phyloP scores from a whole-genome alignment of 2,113 vertebrate species.

The Leucoraja erinaceus region DNA sequence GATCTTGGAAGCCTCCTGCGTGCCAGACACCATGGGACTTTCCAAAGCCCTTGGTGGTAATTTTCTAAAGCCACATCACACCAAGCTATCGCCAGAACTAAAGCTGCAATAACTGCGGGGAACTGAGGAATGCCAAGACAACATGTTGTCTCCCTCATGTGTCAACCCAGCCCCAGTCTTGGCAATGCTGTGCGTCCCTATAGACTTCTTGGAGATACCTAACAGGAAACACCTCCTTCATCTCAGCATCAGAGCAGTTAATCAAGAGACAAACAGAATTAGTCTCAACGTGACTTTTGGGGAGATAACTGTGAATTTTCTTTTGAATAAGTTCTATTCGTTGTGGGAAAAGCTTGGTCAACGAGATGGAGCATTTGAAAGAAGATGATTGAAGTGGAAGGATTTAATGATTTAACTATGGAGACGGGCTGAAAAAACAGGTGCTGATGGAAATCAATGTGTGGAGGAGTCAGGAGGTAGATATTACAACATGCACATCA shows the following conservation, averaged over 20 bases:
- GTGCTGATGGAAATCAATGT: not conserved
- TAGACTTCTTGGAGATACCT: not conserved
- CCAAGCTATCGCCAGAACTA: not conserved
- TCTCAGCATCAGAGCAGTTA: not conserved
- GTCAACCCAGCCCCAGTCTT: not conserved
- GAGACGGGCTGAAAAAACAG: not conserved
- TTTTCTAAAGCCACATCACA: not conserved
- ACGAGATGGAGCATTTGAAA: not conserved
- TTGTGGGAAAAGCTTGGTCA: not conserved
- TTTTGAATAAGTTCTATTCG: not conserved
- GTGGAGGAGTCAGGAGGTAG: not conserved
- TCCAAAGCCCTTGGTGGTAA: not conserved
- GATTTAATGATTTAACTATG: not conserved
- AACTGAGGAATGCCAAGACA: not conserved
- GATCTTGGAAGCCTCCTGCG: not conserved
- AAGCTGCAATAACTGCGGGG: no score
- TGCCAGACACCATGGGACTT: not conserved
- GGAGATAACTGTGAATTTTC: not conserved
- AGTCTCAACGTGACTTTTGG: not conserved
- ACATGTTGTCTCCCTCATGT: not conserved
- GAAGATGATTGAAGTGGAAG: not conserved
- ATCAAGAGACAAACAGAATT: not conserved
- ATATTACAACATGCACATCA: not conserved
- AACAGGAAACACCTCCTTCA: no score
- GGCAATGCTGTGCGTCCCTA: not conserved